A percentile compares a stretch with the other conserved stretches of the same genome.
phyloP scores from a whole-genome alignment of 2,888 invertebrate species.

The Pantelozetes paolii region DNA sequence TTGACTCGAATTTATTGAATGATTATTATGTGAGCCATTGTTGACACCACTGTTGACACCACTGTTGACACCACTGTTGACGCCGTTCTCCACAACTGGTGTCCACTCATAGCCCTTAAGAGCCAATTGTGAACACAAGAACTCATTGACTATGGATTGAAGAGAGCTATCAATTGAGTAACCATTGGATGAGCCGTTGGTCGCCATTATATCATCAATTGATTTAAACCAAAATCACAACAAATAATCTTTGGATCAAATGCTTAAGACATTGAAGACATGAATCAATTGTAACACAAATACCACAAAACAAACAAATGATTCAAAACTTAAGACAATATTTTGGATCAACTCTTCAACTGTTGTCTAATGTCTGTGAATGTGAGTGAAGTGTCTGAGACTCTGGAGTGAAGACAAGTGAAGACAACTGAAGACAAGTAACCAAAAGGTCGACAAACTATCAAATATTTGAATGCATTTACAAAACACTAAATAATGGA shows the following conservation, averaged over 20 bases:
- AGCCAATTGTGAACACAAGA: constrained; percentile 5
- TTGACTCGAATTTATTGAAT: neutral
- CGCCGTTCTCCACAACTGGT: neutral
- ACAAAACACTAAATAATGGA: neutral
- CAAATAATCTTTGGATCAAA: neutral
- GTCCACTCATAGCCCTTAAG: constrained; percentile 33
- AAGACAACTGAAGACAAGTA: too few relatives aligned
- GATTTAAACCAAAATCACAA: neutral
- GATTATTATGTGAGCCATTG: neutral
- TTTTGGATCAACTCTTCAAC: too few relatives aligned
- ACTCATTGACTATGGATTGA: constrained; percentile 16
- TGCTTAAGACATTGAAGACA: neutral
- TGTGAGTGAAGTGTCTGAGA: too few relatives aligned
- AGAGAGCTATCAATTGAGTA: constrained; percentile 7
- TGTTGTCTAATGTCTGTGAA: too few relatives aligned
- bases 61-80: neutral
- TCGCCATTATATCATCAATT: constrained; percentile 12
- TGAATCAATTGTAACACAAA: neutral
- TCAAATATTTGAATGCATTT: constrained; percentile 16
- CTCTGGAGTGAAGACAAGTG: too few relatives aligned
- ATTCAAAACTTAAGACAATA: too few relatives aligned
- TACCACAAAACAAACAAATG: neutral
- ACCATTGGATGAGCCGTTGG: constrained; percentile 21
- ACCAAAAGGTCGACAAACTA: constrained; percentile 13
- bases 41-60: too few relatives aligned